phyloP scores from a whole-genome alignment of 2,797 vertebrate species.

The Melanotaenia nigrans region DNA sequence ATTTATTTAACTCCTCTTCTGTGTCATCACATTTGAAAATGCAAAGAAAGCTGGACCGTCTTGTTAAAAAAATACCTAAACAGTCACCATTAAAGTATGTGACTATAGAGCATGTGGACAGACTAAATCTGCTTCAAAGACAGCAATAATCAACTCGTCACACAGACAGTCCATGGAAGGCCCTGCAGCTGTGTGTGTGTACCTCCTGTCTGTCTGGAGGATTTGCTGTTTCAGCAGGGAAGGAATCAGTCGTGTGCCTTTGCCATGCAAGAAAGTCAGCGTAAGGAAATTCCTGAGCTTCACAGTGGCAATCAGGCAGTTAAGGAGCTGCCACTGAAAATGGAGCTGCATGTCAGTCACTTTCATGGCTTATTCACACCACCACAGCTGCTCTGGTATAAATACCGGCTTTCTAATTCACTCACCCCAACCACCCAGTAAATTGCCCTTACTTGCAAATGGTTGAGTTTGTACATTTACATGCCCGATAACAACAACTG shows the following conservation, averaged over 20 bases:
- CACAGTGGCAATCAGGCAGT: constrained; percentile 80
- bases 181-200: constrained; percentile 15
- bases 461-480: constrained; percentile 33
- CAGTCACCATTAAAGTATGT: constrained; percentile 15
- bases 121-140: constrained; percentile 50
- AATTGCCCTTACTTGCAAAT: constrained; percentile 61
- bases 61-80: constrained; percentile 19
- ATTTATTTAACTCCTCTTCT: constrained; percentile 48
- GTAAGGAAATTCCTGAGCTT: constrained; percentile 79
- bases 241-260: constrained; percentile 76
- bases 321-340: constrained; percentile 81
- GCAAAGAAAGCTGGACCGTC: constrained; percentile 20
- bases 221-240: constrained; percentile 82
- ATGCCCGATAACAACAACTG: constrained; percentile 17
- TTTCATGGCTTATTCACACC: constrained; percentile 80
- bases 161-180: constrained; percentile 50
- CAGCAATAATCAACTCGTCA: constrained; percentile 68
- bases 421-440: constrained; percentile 56
- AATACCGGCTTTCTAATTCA: constrained; percentile 61
- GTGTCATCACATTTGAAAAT: constrained; percentile 37
- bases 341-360: constrained; percentile 79
- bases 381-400: constrained; percentile 59
- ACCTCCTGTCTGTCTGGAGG: constrained; percentile 62
- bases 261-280: constrained; percentile 73
- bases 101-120: constrained; percentile 21